Evolutionary conservation across 2,888 invertebrate genomes (phyloP).

Genomic region (Drosophila melanosoma): DNA sequence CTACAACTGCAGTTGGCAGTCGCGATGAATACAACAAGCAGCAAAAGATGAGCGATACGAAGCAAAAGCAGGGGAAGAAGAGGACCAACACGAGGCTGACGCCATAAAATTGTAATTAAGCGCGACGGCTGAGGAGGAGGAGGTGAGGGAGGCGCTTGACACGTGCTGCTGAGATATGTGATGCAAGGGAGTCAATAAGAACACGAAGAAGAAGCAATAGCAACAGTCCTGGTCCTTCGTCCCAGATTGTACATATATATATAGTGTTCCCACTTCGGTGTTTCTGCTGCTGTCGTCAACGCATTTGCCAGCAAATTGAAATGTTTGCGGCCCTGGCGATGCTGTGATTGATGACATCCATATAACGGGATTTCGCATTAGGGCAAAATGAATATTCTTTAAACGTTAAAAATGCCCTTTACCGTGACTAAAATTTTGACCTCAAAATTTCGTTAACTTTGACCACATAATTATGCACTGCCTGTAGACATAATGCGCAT

Average conservation of each 20-base stretch:
- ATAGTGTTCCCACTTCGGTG: slow-evolving; percentile 7
- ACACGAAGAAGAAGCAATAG: background rate
- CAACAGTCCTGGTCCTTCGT: background rate
- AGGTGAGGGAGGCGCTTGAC: slow-evolving; percentile 45
- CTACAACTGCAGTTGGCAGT: slow-evolving; percentile 36
- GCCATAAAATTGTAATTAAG: slow-evolving; percentile 77
- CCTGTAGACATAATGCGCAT: slow-evolving; percentile 8
- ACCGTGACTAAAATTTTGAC: slow-evolving; percentile 1
- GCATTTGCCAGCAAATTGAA: slow-evolving; percentile 72
- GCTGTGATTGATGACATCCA: slow-evolving; percentile 54
- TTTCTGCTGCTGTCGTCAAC: slow-evolving; percentile 48
- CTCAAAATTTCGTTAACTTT: background rate
- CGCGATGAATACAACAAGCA: slow-evolving; percentile 2
- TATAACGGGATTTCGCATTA: slow-evolving; percentile 8
- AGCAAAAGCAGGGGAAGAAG: background rate
- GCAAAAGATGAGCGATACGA: background rate
- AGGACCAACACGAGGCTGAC: slow-evolving; percentile 31
- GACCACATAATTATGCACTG: slow-evolving; percentile 4
- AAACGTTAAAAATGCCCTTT: background rate
- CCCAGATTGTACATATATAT: background rate
- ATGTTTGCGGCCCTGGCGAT: slow-evolving; percentile 55
- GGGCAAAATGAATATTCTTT: background rate
- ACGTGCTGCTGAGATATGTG: slow-evolving; percentile 67
- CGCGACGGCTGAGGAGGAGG: slow-evolving; percentile 27
- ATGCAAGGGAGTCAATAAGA: background rate